Percentiles rank a stretch among this genome's conserved stretches.
Conservation (phyloP, 2,888 invertebrate species). For the Leptinotarsa juncta region DNA sequence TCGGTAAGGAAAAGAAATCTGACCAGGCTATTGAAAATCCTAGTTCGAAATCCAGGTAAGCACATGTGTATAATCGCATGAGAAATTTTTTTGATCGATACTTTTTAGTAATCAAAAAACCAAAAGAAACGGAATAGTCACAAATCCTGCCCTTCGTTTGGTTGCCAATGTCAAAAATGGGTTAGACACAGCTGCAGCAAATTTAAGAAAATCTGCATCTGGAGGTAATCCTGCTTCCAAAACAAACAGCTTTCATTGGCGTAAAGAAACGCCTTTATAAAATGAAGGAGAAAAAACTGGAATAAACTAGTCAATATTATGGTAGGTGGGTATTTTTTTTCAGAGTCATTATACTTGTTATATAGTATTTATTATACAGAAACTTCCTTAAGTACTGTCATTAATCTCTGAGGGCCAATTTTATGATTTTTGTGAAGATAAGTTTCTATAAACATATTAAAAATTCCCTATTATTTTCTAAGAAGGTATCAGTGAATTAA, state of each 20-base stretch:
- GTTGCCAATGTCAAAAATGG: conserved; percentile 83
- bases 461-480: too few species aligned
- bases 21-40: conserved; percentile 50
- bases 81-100: not conserved
- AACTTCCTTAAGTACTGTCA: too few species aligned
- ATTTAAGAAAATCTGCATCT: conserved; percentile 72
- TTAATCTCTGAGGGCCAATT: too few species aligned
- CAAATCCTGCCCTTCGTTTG: conserved; percentile 86
- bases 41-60: conserved; percentile 56
- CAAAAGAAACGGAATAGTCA: conserved; percentile 87
- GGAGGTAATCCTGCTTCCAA: conserved; percentile 73
- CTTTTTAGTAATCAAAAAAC: conserved; percentile 67
- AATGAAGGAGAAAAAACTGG: conserved; percentile 35
- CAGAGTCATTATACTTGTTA: too few species aligned
- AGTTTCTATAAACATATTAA: too few species aligned
- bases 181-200: conserved; percentile 74
- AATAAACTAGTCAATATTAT: conserved; percentile 57
- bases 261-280: conserved; percentile 84
- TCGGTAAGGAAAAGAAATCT: conserved; percentile 58
- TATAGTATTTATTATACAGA: not conserved
- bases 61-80: not conserved
- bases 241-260: conserved; percentile 85
- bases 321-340: conserved; percentile 44
- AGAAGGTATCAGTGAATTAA: too few species aligned
- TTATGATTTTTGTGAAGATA: too few species aligned